Evolutionary conservation across 2,113 vertebrate genomes (phyloP).

Genomic region (Varanus komodoensis): DNA sequence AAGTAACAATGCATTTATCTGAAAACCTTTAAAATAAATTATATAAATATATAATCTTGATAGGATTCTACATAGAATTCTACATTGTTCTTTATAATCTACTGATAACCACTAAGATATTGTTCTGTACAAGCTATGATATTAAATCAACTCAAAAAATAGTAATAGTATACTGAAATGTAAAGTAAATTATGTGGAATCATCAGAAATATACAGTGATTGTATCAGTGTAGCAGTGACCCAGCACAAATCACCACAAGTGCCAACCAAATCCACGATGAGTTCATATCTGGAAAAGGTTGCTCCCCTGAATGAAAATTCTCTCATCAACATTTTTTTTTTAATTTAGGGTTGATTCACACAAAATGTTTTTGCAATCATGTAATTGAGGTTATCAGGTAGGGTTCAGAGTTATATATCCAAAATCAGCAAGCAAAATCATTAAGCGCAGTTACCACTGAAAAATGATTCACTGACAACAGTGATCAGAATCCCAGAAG

Average conservation of each 20-base stretch:
- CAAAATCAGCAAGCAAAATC: not conserved
- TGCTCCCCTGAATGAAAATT: not conserved
- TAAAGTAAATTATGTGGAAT: constrained; percentile 8
- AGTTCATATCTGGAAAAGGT: not conserved
- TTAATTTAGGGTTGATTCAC: constrained; percentile 13
- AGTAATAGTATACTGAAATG: not conserved
- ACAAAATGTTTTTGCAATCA: constrained; percentile 41
- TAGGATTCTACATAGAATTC: not conserved
- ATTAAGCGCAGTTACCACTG: not conserved
- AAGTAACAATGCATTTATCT: constrained; percentile 34
- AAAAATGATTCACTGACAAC: not conserved
- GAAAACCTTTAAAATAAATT: constrained; percentile 20
- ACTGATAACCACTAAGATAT: not conserved
- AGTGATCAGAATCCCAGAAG: not conserved
- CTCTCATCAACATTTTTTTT: not conserved
- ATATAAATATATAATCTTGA: not conserved
- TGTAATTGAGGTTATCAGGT: constrained; percentile 17
- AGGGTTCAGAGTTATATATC: constrained; percentile 11
- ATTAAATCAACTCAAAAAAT: not conserved
- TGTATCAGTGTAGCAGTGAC: not conserved
- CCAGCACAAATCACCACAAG: not conserved
- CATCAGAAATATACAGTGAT: not conserved
- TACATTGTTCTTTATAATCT: not conserved
- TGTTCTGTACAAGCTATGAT: not conserved
- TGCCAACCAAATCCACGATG: not conserved